These are phyloP conservation scores for Bovichtus diacanthus DNA, from an alignment of 2,797 vertebrate species.

Conservation along the genomic window DNA sequence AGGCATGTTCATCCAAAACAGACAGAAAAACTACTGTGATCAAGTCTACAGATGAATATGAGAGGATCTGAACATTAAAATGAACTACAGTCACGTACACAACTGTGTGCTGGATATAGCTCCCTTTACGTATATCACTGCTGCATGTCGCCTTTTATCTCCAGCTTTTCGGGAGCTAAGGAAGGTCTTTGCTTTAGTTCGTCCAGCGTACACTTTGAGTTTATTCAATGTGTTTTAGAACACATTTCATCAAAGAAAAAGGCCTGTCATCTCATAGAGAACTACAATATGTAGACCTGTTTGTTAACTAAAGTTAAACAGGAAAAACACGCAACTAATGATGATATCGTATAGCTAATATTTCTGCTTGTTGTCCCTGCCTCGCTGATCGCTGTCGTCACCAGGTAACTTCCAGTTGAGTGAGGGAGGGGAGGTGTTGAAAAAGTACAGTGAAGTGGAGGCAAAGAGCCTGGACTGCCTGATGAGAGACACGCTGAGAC, in stretches of 20 bases:
- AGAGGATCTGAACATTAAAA: background rate
- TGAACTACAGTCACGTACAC: background rate
- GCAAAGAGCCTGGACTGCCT: conserved; percentile 86
- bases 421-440: conserved; percentile 90
- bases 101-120: background rate
- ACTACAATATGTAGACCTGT: background rate
- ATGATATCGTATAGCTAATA: background rate
- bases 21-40: background rate
- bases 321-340: too few species aligned
- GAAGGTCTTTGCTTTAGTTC: background rate
- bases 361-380: background rate
- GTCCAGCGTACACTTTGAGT: background rate
- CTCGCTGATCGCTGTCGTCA: conserved; percentile 1
- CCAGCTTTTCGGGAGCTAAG: background rate
- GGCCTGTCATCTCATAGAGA: background rate
- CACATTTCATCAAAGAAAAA: background rate
- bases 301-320: background rate
- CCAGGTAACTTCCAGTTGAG: conserved; percentile 90
- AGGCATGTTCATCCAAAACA: conserved; percentile 75
- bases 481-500: conserved; percentile 86
- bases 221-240: background rate
- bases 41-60: background rate
- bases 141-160: background rate
- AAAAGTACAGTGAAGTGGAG: conserved; percentile 88
- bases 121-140: background rate